Evolutionary conservation across 2,888 invertebrate genomes (phyloP).

Genomic region (Agrotis puta): DNA sequence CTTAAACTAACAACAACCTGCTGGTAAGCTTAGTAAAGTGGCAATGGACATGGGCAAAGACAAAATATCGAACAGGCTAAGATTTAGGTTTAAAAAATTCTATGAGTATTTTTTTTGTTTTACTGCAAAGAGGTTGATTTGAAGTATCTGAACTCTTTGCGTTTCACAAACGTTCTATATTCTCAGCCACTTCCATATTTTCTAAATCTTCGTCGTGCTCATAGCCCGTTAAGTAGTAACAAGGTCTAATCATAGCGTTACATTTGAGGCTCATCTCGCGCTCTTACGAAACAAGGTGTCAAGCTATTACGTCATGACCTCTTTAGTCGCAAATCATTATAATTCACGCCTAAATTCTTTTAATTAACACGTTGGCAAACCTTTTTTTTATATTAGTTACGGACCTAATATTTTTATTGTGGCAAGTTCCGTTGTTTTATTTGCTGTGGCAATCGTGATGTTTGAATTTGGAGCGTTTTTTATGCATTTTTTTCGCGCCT

Average conservation of each 20-base stretch:
- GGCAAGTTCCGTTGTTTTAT: constrained; percentile 52
- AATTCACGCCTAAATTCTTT: constrained; percentile 56
- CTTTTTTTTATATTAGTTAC: constrained; percentile 59
- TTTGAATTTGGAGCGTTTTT: constrained; percentile 21
- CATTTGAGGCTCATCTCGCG: constrained; percentile 79
- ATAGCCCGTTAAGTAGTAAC: constrained; percentile 80
- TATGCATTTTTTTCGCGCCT: neutral
- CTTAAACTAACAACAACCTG: no score
- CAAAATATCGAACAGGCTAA: no score
- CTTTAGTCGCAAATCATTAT: constrained; percentile 66
- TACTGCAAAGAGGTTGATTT: no score
- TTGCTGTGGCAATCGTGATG: constrained; percentile 38
- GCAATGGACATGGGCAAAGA: neutral
- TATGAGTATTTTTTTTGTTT: no score
- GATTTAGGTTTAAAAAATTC: no score
- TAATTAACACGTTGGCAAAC: constrained; percentile 64
- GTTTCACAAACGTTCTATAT: no score
- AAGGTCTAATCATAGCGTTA: constrained; percentile 80
- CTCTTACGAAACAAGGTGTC: constrained; percentile 72
- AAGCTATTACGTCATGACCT: constrained; percentile 66
- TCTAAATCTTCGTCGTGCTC: constrained; percentile 70
- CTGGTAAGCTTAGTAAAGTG: no score
- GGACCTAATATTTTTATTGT: constrained; percentile 54
- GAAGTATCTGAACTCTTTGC: no score
- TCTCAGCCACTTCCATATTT: constrained; percentile 27